A percentile compares a stretch with the other conserved stretches of the same genome.
Conservation (phyloP, 2,113 vertebrate genomes). For the Saccopteryx bilineata region DNA sequence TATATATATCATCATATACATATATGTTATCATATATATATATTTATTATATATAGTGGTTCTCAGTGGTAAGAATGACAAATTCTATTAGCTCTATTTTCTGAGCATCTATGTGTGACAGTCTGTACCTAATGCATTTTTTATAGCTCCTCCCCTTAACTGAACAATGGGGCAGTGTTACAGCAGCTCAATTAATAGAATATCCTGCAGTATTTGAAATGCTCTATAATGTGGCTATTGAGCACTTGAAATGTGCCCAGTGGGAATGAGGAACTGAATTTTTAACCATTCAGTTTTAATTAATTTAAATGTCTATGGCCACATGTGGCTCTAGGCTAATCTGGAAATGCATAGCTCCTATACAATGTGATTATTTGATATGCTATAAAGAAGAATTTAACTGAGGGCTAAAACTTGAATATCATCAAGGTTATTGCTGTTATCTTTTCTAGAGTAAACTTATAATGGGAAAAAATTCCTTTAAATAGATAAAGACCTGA, state of each 20-base stretch:
- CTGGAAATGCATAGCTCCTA: background rate
- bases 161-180: background rate
- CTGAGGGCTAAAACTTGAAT: background rate
- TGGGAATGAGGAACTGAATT: constrained; percentile 17
- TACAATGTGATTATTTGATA: background rate
- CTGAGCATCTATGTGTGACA: background rate
- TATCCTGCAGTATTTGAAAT: background rate
- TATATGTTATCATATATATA: background rate
- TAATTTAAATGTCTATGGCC: background rate
- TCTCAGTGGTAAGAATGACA: background rate
- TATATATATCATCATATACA: too few species aligned
- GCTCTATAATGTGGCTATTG: background rate
- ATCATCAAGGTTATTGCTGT: background rate
- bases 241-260: background rate
- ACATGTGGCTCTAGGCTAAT: background rate
- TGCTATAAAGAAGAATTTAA: background rate
- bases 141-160: background rate
- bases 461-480: background rate
- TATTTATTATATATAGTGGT: background rate
- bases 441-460: background rate
- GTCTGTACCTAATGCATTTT: background rate
- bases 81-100: background rate
- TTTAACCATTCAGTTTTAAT: constrained; percentile 57
- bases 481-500: constrained; percentile 3
- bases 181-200: background rate